phyloP scores from a whole-genome alignment of 2,113 vertebrate species.

The Pseudolaguvia tuberculata region DNA sequence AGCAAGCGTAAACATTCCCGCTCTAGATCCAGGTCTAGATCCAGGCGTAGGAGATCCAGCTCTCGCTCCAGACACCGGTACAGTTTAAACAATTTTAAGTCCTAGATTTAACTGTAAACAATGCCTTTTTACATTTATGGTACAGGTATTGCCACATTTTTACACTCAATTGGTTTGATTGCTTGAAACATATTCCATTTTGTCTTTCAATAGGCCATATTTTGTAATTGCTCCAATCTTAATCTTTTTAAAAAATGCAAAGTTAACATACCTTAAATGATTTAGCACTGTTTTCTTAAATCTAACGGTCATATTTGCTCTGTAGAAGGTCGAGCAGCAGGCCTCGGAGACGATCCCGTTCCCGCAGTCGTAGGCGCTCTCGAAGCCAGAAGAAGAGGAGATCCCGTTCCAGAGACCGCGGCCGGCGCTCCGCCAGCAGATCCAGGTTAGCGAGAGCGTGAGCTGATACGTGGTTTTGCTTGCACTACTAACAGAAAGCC shows the following conservation, averaged over 20 bases:
- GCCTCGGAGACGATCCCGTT: constrained; percentile 81
- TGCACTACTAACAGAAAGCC: neutral
- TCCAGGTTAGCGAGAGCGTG: constrained; percentile 66
- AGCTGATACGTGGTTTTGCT: neutral
- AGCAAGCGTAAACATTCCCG: constrained; percentile 85
- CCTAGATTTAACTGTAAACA: no score
- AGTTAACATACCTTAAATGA: neutral
- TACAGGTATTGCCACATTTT: no score
- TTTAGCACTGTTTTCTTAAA: no score
- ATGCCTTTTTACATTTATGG: no score
- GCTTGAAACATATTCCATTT: no score
- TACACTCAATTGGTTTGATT: no score
- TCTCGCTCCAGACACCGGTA: constrained; percentile 92
- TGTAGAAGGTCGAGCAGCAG: constrained; percentile 82
- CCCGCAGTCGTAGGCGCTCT: constrained; percentile 83
- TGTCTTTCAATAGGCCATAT: neutral
- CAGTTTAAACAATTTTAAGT: neutral
- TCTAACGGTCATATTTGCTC: neutral
- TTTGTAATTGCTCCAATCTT: neutral
- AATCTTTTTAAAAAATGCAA: neutral
- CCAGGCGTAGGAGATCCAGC: constrained; percentile 82
- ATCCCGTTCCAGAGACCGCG: constrained; percentile 81
- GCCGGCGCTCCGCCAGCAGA: constrained; percentile 80
- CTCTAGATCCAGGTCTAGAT: constrained; percentile 76
- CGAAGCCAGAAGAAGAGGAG: constrained; percentile 83